Base-by-base conservation (phyloP, 30 jellyfish, hydroid and myxozoan species). In the Chironex yamaguchii region DNA sequence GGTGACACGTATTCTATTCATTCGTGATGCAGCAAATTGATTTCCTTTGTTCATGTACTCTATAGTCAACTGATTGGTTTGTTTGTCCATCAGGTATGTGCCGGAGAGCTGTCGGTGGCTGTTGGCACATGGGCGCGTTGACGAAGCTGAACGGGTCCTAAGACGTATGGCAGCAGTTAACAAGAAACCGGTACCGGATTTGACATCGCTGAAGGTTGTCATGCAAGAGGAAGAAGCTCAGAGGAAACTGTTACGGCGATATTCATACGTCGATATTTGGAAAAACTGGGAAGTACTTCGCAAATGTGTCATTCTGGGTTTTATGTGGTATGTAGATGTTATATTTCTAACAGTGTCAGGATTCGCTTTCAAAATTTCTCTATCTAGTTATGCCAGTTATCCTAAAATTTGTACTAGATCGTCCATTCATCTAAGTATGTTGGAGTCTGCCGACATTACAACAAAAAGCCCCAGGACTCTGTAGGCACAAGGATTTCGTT, bases 101-200 rank as follows among this genome's bases (percentile, higher is more conserved):
- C 95, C 95, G 30, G 93, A 75, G 63, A 84, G 95, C 54, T 52
- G 76, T 34, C 95, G 95, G 24, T 84, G 95, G 95, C 36, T 72
- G 22, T 62, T 84, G 1, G 63, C 93, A 17, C 92, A 84, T 36
- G 62, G 62, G 3, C 71, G 88, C 24, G 20, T 84, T 23, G 93
- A 32, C 12, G 93, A 73, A 75, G 88, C 94, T 0, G 74, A 84
- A 73, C 36, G 21, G 29, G 76, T 71, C 6, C 24, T 84, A 6
- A 32, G 21, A 25, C 36, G 22, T 27, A 52, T 84, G 62, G 95
- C 95, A 0, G 32, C 34, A 71, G 23, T 22, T 14, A 84, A 84
- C 87, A 74, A 74, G 62, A 2, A 25, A 12, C 92, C 90, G 20
- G 67, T 21, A 67, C 89, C 90, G 22, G 92, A 82, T 82, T 31